Conservation (phyloP, 2,797 vertebrate genomes). For the Microctenopoma lineatum region DNA sequence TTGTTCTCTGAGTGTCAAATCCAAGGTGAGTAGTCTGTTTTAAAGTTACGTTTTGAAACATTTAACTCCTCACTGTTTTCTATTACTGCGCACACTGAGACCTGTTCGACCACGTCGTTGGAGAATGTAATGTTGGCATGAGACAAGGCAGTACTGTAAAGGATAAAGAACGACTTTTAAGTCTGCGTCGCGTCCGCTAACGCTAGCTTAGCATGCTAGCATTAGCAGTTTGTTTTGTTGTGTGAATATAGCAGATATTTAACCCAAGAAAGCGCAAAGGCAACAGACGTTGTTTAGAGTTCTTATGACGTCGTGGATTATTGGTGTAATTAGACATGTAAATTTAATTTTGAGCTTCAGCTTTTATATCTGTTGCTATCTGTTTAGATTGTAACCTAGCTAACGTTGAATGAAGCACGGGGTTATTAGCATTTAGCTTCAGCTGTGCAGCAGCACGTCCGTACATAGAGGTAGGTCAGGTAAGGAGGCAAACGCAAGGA, state of each 20-base stretch:
- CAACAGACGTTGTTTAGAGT: rapidly evolving
- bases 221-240: neutral
- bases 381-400: too few relatives aligned
- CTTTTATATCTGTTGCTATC: too few relatives aligned
- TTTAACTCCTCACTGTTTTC: rapidly evolving
- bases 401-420: too few relatives aligned
- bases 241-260: neutral
- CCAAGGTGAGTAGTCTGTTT: slow-evolving; percentile 75
- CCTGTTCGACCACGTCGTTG: rapidly evolving
- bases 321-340: neutral
- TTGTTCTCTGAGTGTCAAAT: slow-evolving; percentile 64
- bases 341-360: too few relatives aligned
- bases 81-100: rapidly evolving
- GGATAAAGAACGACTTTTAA: neutral
- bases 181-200: neutral
- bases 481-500: too few relatives aligned
- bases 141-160: neutral
- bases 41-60: rapidly evolving
- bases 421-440: neutral
- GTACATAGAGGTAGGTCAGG: too few relatives aligned
- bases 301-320: neutral
- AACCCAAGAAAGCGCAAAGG: rapidly evolving
- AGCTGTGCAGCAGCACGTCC: neutral
- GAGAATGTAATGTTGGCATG: rapidly evolving
- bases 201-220: slow-evolving; percentile 24